Evolutionary conservation across 2,113 vertebrate genomes (phyloP), one percentile per base, ranked within the genome.

Genomic region (Bubo blakistoni): DNA sequence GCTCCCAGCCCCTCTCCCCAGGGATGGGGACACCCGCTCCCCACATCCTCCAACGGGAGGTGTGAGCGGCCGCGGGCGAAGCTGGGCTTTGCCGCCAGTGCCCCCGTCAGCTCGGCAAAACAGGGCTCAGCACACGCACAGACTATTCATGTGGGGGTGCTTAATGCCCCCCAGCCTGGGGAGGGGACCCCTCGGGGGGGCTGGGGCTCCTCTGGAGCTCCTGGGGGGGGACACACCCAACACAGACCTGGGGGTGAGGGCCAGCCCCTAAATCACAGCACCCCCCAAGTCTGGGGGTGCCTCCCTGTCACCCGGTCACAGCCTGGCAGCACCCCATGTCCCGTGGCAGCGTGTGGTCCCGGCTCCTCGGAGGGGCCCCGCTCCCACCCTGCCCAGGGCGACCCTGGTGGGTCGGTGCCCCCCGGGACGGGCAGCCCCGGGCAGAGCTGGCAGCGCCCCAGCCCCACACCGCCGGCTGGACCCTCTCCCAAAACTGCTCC

Each of bases 61-160:
- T 5, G 3, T 18, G 44, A 19, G 34, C 0, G 7, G 46, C 24
- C 5, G 1, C 2, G 34, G 46, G 67, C 5, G 5, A 51, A 27
- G 66, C 14, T 22, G 9, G 46, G 66, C 46, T 69, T 49, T 49
- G 67, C 46, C 25, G 2, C 12, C 5, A 5, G 13, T 16, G 25
- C 17, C 16, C 67, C 34, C 5, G 6, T 46, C 67, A 27, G 24
- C 67, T 70, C 34, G 6, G 46, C 25, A 51, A 20, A 66, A 27
- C 67, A 46, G 18, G 34, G 34, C 46, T 36, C 46, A 36, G 46
- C 34, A 13, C 66, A 26, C 9, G 8, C 46, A 19, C 24, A 3
- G 65, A 16, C 26, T 32, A 22, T 46, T 66, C 14, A 11, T 4
- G 11, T 47, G 24, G 66, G 34, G 66, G 46, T 13, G 66, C 46